Evolutionary conservation across 1,140 invertebrate species (phyloP), one percentile per base, ranked within the genome.

Genomic region (Pseudobourletiella spinata): DNA sequence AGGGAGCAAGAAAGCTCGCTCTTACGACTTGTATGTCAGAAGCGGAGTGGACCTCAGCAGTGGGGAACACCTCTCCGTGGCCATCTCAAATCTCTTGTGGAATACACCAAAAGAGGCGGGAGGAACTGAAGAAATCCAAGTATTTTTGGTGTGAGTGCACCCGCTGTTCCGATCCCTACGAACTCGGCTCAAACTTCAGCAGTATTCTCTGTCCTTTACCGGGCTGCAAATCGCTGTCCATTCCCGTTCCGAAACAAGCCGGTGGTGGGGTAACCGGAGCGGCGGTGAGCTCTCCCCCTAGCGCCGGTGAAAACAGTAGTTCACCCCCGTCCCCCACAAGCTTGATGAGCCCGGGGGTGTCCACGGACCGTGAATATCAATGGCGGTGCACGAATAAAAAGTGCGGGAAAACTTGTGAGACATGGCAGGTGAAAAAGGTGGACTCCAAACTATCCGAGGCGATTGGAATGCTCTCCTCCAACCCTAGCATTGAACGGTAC

Each of bases 61-160:
- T 15, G 74, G 74, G 8, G 70, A 74, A 8, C 73, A 71, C 57
- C 63, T 75, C 11, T 61, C 66, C 25, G 68, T 66, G n/a, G 72
- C 70, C 59, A 73, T 74, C 64, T 73, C 73, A 24, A 73, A 75
- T 42, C 44, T 70, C 3, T 66, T 75, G 11, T 75, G 74, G 73
- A 73, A 73, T 32, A 75, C 74, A n/a, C 1, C 63, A 68, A 16
- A 71, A 71, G 35, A 50, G 74, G 8, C 57, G 73, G 29, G 72
- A 72, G 16, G 66, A 72, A 65, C 50, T 75, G 8, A 71, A 74
- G 54, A 68, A 67, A 42, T 68, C 64, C n/a, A 74, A 74, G 58
- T 70, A 71, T 52, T 75, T 75, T 63, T 71, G 70, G 69, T 75
- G 74, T 58, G 63, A 60, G 1, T 75, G 74, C 59, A 26, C 42